Base-by-base conservation (phyloP, 2,113 vertebrate genomes). In the Oplegnathus fasciatus region DNA sequence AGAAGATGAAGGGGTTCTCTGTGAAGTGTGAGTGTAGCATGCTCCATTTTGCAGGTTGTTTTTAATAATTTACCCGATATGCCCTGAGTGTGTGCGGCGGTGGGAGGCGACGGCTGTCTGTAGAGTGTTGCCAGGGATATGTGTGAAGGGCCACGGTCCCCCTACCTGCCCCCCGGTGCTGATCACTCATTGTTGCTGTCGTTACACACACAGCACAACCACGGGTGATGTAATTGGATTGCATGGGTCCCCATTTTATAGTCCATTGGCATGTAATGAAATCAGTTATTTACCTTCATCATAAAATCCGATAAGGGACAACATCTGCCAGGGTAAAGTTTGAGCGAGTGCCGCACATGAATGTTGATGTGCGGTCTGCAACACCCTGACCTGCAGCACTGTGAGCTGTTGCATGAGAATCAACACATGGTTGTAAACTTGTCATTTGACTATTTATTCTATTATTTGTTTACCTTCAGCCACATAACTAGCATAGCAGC, bases 231-330 rank as follows among this genome's bases (percentile, higher is more conserved):
- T 93, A 93, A 94, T 94, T 93, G 93, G 89, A 94, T 93, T 94
- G 90, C 89, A 87, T 30, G 83, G 83, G 82, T 89, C 86, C 90
- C 86, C 85, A 92, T 93, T 94, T 94, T 92, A 91, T 89, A 93
- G 91, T 91, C 86, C 86, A 90, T 92, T 88, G 92, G 77, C 81
- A 57, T 91, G 91, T 93, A 92, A 94, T 94, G 86, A 93, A 92
- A 93, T 92, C 88, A 91, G 88, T 93, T 94, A 89, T 94, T 93
- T 93, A 94, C 91, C 90, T 91, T 93, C 88, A 84, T 93, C 90
- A 88, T 93, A 90, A 94, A 93, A 90, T 87, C 78, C 85, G 92
- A 92, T 93, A 88, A 91, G 84, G 85, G 77, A 85, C 83, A 80
- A 88, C 90, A 91, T 92, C 92, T 94, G 93, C 86, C 76, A 26